Evolutionary conservation across 53 echinoderm and acorn worm genomes (phyloP).

Genomic region (Holothuria leucospilota): DNA sequence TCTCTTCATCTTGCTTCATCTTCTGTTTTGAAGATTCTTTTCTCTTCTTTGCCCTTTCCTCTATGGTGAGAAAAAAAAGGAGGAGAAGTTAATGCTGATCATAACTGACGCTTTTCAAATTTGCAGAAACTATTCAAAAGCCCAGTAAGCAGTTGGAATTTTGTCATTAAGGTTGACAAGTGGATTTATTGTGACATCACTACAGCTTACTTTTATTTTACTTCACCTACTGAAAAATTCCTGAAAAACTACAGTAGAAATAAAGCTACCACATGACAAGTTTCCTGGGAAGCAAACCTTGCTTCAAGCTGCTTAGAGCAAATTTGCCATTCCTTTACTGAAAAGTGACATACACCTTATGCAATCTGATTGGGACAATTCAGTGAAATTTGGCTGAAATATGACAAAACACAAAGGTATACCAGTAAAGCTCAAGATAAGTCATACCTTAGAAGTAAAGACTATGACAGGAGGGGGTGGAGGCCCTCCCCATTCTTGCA

Average conservation of each 20-base stretch:
- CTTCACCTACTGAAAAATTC: neutral
- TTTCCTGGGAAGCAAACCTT: no score
- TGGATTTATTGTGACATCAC: neutral
- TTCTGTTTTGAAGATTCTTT: neutral
- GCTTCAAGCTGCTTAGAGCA: no score
- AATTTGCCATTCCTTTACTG: no score
- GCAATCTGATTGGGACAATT: no score
- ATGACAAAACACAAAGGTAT: no score
- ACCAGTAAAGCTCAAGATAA: no score
- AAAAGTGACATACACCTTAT: neutral
- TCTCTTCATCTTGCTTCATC: neutral
- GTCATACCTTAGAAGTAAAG: no score
- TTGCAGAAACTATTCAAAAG: neutral
- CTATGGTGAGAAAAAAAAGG: neutral
- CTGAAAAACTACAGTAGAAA: no score
- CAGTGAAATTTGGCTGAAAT: no score
- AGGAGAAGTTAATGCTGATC: neutral
- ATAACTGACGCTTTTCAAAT: neutral
- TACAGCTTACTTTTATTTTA: neutral
- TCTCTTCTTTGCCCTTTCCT: slow-evolving; percentile 29
- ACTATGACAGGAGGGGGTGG: no score
- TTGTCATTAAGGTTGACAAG: neutral
- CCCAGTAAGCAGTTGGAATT: neutral
- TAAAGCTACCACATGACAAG: no score
- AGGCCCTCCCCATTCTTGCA: no score